Base-by-base conservation (phyloP, 2,888 invertebrate species). In the Acleris laterana region DNA sequence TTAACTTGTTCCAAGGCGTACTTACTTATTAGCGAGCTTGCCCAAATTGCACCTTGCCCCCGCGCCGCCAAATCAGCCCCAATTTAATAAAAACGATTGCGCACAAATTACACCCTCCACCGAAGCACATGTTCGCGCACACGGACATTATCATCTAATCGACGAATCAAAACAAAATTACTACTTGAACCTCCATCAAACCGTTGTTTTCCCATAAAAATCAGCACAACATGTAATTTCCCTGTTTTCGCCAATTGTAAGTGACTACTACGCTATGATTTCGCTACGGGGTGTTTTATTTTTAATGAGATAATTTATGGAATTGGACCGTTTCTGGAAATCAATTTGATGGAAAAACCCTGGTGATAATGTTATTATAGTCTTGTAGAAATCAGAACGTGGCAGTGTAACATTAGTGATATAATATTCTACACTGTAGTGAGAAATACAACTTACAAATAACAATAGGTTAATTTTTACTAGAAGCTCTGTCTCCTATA, bases 141-240 rank as follows among this genome's bases (percentile, higher is more conserved):
- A 20, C n/a, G 49, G 32, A n/a, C 51, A 51, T 60, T 60, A 60
- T 55, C 25, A 57, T 57, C 57, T 57, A 57, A 67, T 71, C 68
- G 67, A 48, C 63, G 62, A 72, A 74, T 75, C 74, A 72, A 71
- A 48, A 20, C 32, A 11, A 73, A 76, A 76, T 72, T 72, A 62
- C 65, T n/a, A 25, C 22, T n/a, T 25, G 2, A 11, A n/a, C 3
- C 2, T n/a, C 57, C 46, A 46, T 64, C 61, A 72, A 75, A 77
- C 74, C 74, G 73, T 69, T 75, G 71, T 76, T 74, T 72, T 74
- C 73, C 25, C 44, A 57, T 57, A 57, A 46, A 57, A 57, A 17
- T 44, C 46, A 9, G 9, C 46, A 17, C n/a, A 57, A 57, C 57
- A 46, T 44, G 46, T 46, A 46, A 57, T 57, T 57, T 57, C n/a